These are phyloP conservation scores for Melinaea menophilus DNA, from an alignment of 2,888 invertebrate genomes.

Conservation along the genomic window DNA sequence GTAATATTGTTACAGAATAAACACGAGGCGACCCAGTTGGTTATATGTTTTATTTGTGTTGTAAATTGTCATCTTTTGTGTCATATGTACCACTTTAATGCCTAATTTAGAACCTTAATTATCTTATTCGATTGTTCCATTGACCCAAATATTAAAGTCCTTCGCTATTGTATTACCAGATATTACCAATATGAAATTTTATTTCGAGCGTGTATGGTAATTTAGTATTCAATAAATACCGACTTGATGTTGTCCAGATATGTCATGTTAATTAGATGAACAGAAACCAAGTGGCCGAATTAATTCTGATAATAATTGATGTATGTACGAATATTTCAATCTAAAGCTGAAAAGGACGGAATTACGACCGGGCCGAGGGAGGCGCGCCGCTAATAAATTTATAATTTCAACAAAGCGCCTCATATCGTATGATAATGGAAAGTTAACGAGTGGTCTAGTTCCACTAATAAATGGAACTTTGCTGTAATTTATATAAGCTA, in stretches of 20 bases:
- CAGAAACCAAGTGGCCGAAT: constrained; percentile 43
- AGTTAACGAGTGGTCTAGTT: constrained; percentile 50
- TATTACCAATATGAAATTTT: constrained; percentile 8
- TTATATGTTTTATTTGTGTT: constrained; percentile 55
- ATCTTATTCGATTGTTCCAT: constrained; percentile 71
- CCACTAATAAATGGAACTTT: constrained; percentile 44
- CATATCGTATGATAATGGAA: constrained; percentile 65
- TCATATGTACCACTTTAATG: constrained; percentile 58
- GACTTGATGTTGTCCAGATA: constrained; percentile 43
- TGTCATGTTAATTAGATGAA: constrained; percentile 40
- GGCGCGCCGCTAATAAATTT: constrained; percentile 53
- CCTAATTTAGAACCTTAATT: constrained; percentile 66
- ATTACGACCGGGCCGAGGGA: constrained; percentile 37
- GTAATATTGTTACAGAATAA: constrained; percentile 54
- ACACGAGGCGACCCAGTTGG: constrained; percentile 61
- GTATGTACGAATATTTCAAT: constrained; percentile 48
- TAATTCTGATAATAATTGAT: constrained; percentile 34
- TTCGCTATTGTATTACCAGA: constrained; percentile 44
- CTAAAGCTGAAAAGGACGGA: constrained; percentile 40
- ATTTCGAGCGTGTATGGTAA: constrained; percentile 4
- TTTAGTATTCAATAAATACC: constrained; percentile 27
- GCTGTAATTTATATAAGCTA: constrained; percentile 31
- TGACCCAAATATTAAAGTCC: constrained; percentile 68
- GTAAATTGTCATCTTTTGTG: constrained; percentile 67
- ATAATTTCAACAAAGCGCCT: constrained; percentile 53